These are phyloP conservation scores for Pachydiplax longipennis DNA, from an alignment of 2,888 invertebrate genomes.

Conservation along the genomic window DNA sequence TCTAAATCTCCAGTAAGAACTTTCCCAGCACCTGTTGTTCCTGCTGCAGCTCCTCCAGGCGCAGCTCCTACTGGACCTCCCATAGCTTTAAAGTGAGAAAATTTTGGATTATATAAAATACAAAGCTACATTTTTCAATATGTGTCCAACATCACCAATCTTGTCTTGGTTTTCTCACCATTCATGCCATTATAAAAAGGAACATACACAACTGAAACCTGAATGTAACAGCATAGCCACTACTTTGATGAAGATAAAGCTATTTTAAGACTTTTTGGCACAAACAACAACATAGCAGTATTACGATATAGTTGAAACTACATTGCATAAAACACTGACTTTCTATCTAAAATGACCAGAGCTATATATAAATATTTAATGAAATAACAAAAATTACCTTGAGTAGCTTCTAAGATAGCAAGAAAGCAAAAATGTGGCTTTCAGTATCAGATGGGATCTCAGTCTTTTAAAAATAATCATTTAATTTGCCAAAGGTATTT, in stretches of 20 bases:
- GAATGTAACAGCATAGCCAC: not conserved
- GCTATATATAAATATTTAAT: too few relatives aligned
- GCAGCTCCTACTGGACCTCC: conserved; percentile 16
- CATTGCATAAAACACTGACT: too few relatives aligned
- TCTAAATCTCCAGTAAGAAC: conserved; percentile 93
- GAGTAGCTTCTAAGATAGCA: too few relatives aligned
- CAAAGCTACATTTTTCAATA: not conserved
- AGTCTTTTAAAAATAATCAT: too few relatives aligned
- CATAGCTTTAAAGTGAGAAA: conserved; percentile 4
- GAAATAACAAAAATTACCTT: too few relatives aligned
- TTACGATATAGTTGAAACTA: not conserved
- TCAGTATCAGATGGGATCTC: too few relatives aligned
- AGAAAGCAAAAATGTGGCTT: too few relatives aligned
- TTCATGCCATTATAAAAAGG: not conserved
- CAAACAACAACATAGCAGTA: not conserved
- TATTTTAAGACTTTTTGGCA: not conserved
- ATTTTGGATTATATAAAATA: not conserved
- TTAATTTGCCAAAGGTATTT: too few relatives aligned
- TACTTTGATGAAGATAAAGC: not conserved
- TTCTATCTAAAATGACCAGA: too few relatives aligned
- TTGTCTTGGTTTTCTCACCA: not conserved
- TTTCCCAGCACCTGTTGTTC: conserved; percentile 68
- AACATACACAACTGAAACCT: not conserved
- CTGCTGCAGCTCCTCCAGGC: conserved; percentile 49
- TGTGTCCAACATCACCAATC: too few relatives aligned